Percentiles rank a stretch among this genome's conserved stretches.
Evolutionary conservation across 64 coral and sea anemone genomes (phyloP).

Genomic region (Hydrozoanthus tunicans): DNA sequence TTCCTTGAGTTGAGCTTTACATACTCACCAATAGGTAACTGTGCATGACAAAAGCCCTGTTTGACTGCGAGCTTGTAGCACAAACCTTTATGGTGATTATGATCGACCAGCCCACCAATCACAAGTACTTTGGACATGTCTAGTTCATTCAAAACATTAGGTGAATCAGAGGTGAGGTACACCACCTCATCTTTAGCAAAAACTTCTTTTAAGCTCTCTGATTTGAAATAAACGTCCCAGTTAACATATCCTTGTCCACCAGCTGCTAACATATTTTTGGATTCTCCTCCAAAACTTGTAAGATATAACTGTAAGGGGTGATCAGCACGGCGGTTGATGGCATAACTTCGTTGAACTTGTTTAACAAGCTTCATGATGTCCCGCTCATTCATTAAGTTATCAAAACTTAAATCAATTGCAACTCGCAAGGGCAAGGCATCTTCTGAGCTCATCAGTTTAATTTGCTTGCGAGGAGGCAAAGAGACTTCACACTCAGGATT

Average conservation of each 20-base stretch:
- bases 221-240: slow-evolving; percentile 90
- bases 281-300: slow-evolving; percentile 89
- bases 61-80: slow-evolving; percentile 82
- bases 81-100: slow-evolving; percentile 94
- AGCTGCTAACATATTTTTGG: slow-evolving; percentile 30
- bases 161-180: slow-evolving; percentile 91
- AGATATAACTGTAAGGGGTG: slow-evolving; percentile 82
- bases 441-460: slow-evolving; percentile 69
- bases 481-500: slow-evolving; percentile 15
- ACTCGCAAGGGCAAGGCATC: slow-evolving; percentile 72
- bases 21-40: slow-evolving; percentile 88
- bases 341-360: slow-evolving; percentile 78
- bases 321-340: slow-evolving; percentile 63
- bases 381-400: slow-evolving; percentile 77
- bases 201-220: slow-evolving; percentile 55
- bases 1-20: slow-evolving; percentile 85
- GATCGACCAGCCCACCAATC: slow-evolving; percentile 96
- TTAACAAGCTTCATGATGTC: slow-evolving; percentile 82
- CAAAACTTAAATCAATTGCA: slow-evolving; percentile 85
- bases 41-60: slow-evolving; percentile 76
- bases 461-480: slow-evolving; percentile 34
- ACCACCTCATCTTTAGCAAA: slow-evolving; percentile 83
- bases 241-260: slow-evolving; percentile 56
- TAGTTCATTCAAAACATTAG: slow-evolving; percentile 74
- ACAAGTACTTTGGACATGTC: slow-evolving; percentile 89